A percentile compares a stretch with the other conserved stretches of the same genome.
phyloP scores from a whole-genome alignment of 2,888 invertebrate species.

The Himalopsyche kuldschensis region DNA sequence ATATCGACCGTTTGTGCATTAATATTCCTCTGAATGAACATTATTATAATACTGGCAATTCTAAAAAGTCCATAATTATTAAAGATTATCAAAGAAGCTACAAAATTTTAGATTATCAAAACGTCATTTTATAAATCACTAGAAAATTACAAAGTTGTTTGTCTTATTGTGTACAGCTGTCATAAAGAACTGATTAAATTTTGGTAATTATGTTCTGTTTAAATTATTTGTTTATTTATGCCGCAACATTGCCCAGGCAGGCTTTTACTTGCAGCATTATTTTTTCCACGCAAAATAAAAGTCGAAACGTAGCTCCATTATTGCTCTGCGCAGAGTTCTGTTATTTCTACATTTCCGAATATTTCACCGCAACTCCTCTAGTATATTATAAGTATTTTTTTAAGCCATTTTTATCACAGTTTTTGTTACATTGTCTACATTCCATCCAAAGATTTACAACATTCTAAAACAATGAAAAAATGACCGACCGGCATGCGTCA shows the following conservation, averaged over 20 bases:
- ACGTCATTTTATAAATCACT: too few relatives aligned
- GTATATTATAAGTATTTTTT: not conserved
- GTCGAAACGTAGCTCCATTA: too few relatives aligned
- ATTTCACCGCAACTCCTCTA: not conserved
- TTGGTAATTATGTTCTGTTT: too few relatives aligned
- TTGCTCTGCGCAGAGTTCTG: not conserved
- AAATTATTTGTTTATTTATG: too few relatives aligned
- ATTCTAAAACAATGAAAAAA: slow-evolving; percentile 2
- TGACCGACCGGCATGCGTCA: not conserved
- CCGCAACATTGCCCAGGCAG: too few relatives aligned
- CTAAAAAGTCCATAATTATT: not conserved
- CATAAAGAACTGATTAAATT: too few relatives aligned
- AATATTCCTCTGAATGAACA: not conserved
- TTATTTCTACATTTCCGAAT: not conserved
- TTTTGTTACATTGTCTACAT: slow-evolving; percentile 25
- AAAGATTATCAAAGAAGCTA: too few relatives aligned
- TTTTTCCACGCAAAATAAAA: too few relatives aligned
- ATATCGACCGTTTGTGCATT: not conserved
- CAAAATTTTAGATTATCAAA: too few relatives aligned
- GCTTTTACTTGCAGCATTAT: too few relatives aligned
- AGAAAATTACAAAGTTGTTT: too few relatives aligned
- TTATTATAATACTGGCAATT: not conserved
- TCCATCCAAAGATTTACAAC: slow-evolving; percentile 21
- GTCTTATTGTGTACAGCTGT: too few relatives aligned
- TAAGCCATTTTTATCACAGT: slow-evolving; percentile 24